Evolutionary conservation across 2,888 invertebrate species (phyloP).

Genomic region (Cheilosia urbana): DNA sequence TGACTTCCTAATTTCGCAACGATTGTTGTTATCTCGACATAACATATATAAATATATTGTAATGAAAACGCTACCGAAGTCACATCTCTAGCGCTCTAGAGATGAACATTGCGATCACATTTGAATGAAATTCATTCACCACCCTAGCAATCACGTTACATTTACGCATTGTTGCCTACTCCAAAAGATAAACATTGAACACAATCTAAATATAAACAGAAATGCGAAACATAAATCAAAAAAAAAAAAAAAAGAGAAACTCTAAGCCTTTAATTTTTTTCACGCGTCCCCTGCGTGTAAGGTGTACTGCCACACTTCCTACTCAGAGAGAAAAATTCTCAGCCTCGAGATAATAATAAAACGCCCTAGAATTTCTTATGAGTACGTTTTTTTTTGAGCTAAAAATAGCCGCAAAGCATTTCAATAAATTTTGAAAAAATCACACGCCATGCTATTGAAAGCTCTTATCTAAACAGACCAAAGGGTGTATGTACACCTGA

Average conservation of each 20-base stretch:
- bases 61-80: not conserved
- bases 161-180: slow-evolving; percentile 7
- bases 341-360: not conserved
- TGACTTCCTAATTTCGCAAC: no score
- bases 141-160: slow-evolving; percentile 21
- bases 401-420: slow-evolving; percentile 4
- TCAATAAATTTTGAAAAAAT: not conserved
- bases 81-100: not conserved
- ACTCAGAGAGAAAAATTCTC: not conserved
- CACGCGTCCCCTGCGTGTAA: slow-evolving; percentile 52
- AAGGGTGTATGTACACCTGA: slow-evolving; percentile 8
- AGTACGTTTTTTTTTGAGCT: slow-evolving; percentile 2
- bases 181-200: not conserved
- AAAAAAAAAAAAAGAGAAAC: not conserved
- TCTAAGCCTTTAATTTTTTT: not conserved
- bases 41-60: no score
- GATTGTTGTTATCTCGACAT: no score
- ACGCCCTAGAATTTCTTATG: slow-evolving; percentile 30
- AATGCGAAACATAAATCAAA: not conserved
- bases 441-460: not conserved
- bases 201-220: not conserved
- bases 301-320: slow-evolving; percentile 2
- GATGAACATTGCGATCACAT: not conserved
- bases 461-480: not conserved
- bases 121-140: no score